phyloP scores from a whole-genome alignment of 2,888 invertebrate species.

The Chironomus riparius region DNA sequence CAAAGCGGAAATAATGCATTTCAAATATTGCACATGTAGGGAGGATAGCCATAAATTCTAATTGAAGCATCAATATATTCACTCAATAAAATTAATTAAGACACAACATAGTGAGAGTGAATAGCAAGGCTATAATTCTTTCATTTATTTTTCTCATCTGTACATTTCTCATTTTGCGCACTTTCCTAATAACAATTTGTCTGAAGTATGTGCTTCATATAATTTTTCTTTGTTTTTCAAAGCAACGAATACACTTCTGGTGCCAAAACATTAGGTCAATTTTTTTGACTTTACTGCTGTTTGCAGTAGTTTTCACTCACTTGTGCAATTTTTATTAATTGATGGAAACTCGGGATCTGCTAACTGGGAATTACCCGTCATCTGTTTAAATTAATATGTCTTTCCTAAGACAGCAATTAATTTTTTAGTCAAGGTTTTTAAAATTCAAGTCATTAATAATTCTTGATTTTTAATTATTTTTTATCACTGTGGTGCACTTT shows the following conservation, averaged over 20 bases:
- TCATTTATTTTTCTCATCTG: background rate
- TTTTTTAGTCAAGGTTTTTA: too few species aligned
- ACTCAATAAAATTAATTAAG: background rate
- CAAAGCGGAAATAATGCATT: background rate
- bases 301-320: background rate
- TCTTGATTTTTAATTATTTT: too few species aligned
- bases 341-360: background rate
- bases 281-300: background rate
- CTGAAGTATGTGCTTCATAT: too few species aligned
- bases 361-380: too few species aligned
- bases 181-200: background rate
- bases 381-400: too few species aligned
- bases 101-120: background rate
- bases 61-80: conserved; percentile 3
- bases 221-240: background rate
- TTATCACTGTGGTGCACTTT: too few species aligned
- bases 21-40: background rate
- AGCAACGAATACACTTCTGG: background rate
- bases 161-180: background rate
- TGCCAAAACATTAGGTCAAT: background rate
- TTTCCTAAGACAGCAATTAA: too few species aligned
- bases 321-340: background rate
- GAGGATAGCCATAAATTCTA: conserved; percentile 3
- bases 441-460: too few species aligned
- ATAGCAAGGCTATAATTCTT: background rate